These are phyloP conservation scores for Hylomyscus alleni DNA, from an alignment of 2,797 vertebrate species.

Conservation along the genomic window DNA sequence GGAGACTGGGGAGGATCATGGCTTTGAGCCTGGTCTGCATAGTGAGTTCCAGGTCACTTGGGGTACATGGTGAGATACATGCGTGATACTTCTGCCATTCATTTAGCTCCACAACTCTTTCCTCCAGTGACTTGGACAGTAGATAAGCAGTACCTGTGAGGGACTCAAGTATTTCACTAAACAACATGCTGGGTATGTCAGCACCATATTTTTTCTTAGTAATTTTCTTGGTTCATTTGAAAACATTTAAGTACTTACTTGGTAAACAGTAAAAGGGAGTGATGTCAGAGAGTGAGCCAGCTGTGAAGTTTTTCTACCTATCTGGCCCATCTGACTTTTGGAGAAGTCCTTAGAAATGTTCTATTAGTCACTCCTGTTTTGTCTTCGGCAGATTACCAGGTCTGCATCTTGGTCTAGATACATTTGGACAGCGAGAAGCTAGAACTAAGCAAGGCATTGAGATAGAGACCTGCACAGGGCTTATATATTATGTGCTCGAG, in stretches of 20 bases:
- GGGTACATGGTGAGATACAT: no score
- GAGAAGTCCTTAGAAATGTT: constrained; percentile 15
- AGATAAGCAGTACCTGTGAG: not conserved
- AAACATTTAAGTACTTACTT: constrained; percentile 50
- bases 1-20: not conserved
- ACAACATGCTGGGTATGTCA: constrained; percentile 14
- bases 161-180: constrained; percentile 6
- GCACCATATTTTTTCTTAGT: constrained; percentile 35
- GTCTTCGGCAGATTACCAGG: not conserved
- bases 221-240: not conserved
- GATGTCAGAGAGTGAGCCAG: not conserved
- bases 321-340: not conserved
- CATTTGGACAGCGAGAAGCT: constrained; percentile 43
- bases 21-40: not conserved
- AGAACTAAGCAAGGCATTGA: constrained; percentile 14
- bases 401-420: constrained; percentile 33
- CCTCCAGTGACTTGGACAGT: constrained; percentile 9
- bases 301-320: not conserved
- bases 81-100: constrained; percentile 10
- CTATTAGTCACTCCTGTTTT: not conserved
- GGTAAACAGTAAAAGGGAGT: not conserved
- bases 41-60: not conserved
- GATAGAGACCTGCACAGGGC: not conserved
- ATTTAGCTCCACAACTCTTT: constrained; percentile 20
- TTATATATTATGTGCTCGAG: not conserved